Conservation (phyloP, 2,113 vertebrate genomes). For the Solenodon paradoxus region DNA sequence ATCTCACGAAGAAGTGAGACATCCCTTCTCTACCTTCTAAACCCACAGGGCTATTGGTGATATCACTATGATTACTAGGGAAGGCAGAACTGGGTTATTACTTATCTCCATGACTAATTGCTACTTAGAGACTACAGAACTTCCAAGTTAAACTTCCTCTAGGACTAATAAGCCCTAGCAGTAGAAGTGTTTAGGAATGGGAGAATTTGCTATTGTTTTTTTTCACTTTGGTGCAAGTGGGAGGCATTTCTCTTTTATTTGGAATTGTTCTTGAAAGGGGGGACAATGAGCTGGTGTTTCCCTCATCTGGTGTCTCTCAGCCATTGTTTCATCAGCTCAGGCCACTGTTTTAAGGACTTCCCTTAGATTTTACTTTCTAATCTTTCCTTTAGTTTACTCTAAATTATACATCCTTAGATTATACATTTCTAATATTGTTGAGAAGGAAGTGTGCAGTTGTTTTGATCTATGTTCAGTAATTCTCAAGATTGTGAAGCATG, state of each 20-base stretch:
- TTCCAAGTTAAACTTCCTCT: neutral
- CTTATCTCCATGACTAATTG: neutral
- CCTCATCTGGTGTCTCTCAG: neutral
- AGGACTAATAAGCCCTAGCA: neutral
- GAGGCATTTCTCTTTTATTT: neutral
- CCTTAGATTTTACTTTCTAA: neutral
- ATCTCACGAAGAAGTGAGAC: neutral
- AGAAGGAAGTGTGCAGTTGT: neutral
- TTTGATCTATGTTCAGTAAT: neutral
- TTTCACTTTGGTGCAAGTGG: neutral
- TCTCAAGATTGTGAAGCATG: neutral
- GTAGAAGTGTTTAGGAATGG: neutral
- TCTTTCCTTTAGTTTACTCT: neutral
- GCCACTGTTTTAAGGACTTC: neutral
- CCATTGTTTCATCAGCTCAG: neutral
- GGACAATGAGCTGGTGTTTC: neutral
- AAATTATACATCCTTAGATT: too few species aligned
- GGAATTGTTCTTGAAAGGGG: neutral
- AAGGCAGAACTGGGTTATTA: neutral
- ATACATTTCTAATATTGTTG: neutral
- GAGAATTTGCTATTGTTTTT: neutral
- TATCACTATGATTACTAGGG: neutral
- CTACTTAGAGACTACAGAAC: neutral
- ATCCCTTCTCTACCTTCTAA: neutral
- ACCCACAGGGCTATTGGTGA: neutral